Conservation (phyloP, 2,888 invertebrate species). For the Dicroscelio sp. region DNA sequence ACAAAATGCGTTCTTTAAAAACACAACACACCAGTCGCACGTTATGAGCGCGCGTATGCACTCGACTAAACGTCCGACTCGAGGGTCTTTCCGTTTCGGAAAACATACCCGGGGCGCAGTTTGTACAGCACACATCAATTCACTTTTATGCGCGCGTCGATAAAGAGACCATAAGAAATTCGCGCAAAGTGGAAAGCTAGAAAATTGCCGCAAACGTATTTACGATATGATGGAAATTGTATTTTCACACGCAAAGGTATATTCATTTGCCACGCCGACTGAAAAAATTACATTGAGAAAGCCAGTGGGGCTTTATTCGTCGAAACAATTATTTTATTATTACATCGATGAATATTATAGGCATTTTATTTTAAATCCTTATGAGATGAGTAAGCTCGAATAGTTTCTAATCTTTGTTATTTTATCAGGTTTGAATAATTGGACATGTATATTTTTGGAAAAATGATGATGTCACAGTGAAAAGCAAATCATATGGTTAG, state of each 20-base stretch:
- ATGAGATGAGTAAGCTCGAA: no score
- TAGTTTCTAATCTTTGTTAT: no score
- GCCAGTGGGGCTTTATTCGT: not conserved
- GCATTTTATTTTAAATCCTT: slow-evolving; percentile 27
- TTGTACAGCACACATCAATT: slow-evolving; percentile 79
- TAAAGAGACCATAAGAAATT: slow-evolving; percentile 65
- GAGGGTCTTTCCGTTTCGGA: slow-evolving; percentile 82
- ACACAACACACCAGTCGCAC: slow-evolving; percentile 69
- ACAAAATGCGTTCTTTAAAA: slow-evolving; percentile 78
- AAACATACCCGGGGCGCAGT: slow-evolving; percentile 80
- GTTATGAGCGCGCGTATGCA: slow-evolving; percentile 77
- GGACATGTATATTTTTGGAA: no score
- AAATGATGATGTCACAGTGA: no score
- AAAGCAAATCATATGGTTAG: no score
- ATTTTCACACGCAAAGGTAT: slow-evolving; percentile 65
- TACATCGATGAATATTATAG: not conserved
- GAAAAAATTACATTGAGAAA: slow-evolving; percentile 58
- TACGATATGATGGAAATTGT: slow-evolving; percentile 63
- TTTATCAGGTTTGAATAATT: no score
- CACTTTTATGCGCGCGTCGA: slow-evolving; percentile 72
- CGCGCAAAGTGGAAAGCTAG: slow-evolving; percentile 58
- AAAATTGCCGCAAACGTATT: slow-evolving; percentile 71
- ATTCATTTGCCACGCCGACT: slow-evolving; percentile 58
- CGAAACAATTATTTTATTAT: slow-evolving; percentile 56
- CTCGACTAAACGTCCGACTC: slow-evolving; percentile 81